phyloP scores from a whole-genome alignment of 2,888 invertebrate genomes.

The Drosophila maculinotata region DNA sequence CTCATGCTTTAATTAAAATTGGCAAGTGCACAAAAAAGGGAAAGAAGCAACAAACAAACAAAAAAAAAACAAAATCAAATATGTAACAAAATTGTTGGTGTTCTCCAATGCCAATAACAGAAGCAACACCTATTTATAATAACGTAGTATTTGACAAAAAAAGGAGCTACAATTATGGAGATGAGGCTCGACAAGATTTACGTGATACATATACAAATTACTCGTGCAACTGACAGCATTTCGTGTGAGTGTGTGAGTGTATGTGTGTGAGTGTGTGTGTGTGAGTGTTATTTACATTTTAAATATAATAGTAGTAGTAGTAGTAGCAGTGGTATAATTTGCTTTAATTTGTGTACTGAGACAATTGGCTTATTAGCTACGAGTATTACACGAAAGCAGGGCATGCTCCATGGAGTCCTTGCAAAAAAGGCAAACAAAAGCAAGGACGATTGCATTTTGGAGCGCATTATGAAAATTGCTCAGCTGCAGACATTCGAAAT shows the following conservation, averaged over 20 bases:
- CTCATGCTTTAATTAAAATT: conserved; percentile 33
- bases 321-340: conserved; percentile 13
- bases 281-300: conserved; percentile 10
- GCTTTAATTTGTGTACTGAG: conserved; percentile 34
- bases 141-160: background rate
- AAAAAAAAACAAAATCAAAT: background rate
- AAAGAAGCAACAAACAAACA: conserved; percentile 4
- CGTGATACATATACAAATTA: conserved; percentile 23
- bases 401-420: conserved; percentile 40
- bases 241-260: conserved; percentile 8
- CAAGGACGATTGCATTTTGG: conserved; percentile 23
- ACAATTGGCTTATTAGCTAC: conserved; percentile 37
- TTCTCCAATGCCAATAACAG: background rate
- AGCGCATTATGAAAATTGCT: conserved; percentile 29
- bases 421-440: conserved; percentile 30
- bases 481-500: conserved; percentile 26
- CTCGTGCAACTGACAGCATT: conserved; percentile 27
- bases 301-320: conserved; percentile 14
- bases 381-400: conserved; percentile 29
- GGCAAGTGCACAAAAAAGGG: conserved; percentile 14
- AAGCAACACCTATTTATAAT: background rate
- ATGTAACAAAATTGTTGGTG: background rate
- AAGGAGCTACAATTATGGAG: conserved; percentile 22
- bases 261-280: conserved; percentile 13
- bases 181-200: conserved; percentile 31